phyloP scores from a whole-genome alignment of 2,888 invertebrate species.

The Ethmia dodecea region DNA sequence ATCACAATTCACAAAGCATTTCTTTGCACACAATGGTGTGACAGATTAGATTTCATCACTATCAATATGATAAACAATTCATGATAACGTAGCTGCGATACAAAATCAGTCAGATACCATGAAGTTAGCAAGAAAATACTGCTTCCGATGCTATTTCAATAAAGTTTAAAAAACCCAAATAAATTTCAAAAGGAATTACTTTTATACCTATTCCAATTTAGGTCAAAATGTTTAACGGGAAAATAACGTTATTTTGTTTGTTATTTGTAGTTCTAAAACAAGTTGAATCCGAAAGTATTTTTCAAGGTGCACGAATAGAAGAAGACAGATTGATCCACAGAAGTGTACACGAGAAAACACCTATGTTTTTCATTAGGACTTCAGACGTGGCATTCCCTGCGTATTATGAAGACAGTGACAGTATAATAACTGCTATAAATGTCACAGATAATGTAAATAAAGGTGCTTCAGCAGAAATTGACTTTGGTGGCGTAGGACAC shows the following conservation, averaged over 20 bases:
- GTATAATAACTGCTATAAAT: slow-evolving; percentile 29
- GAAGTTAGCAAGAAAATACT: no score
- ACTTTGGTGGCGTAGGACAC: slow-evolving; percentile 35
- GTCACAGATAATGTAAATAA: slow-evolving; percentile 24
- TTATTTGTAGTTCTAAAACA: slow-evolving; percentile 11
- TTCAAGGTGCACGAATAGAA: slow-evolving; percentile 19
- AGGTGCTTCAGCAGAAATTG: slow-evolving; percentile 29
- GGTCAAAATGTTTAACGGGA: neutral
- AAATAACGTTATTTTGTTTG: slow-evolving; percentile 3
- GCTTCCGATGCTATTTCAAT: no score
- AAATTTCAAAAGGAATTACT: no score
- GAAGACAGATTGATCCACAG: slow-evolving; percentile 25
- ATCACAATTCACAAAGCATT: no score
- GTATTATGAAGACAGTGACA: slow-evolving; percentile 27
- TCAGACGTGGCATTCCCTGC: slow-evolving; percentile 33
- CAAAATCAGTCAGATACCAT: no score
- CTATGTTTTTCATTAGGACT: slow-evolving; percentile 24
- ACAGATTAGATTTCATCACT: no score
- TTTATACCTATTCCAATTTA: no score
- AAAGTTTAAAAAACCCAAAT: no score
- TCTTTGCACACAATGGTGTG: no score
- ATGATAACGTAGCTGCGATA: no score
- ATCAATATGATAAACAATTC: no score
- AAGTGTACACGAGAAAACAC: slow-evolving; percentile 29
- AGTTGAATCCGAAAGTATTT: slow-evolving; percentile 21